A percentile compares a stretch with the other conserved stretches of the same genome.
Evolutionary conservation across 2,797 vertebrate genomes (phyloP).

Genomic region (Neosilurus mollespiculum): DNA sequence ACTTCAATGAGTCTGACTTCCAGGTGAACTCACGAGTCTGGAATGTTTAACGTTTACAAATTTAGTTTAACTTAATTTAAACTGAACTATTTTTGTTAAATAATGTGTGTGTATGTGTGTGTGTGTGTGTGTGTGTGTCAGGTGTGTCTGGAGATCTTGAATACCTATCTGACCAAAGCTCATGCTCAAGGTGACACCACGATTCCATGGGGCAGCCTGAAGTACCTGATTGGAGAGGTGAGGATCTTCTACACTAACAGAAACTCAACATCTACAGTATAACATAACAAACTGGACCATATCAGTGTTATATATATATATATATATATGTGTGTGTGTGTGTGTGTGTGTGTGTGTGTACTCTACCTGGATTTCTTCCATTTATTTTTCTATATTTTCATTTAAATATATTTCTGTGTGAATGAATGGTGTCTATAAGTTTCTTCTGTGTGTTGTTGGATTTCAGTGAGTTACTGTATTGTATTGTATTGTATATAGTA

Average conservation of each 20-base stretch:
- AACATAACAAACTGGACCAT: not conserved
- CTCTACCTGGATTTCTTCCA: not conserved
- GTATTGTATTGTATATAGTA: too few species aligned
- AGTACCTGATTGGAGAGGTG: constrained; percentile 91
- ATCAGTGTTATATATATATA: too few species aligned
- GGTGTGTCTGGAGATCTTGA: constrained; percentile 96
- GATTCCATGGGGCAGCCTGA: constrained; percentile 94
- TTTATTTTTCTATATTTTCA: too few species aligned
- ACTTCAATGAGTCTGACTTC: constrained; percentile 98
- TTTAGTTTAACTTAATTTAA: not conserved
- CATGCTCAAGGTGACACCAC: constrained; percentile 78
- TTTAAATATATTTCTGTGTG: too few species aligned
- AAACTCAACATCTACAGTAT: too few species aligned
- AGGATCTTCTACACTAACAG: not conserved
- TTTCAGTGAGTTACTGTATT: too few species aligned
- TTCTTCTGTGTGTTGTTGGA: too few species aligned
- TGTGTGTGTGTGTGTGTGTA: not conserved
- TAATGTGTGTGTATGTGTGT: not conserved
- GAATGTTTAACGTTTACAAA: not conserved
- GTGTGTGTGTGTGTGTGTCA: constrained; percentile 56
- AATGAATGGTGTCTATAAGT: too few species aligned
- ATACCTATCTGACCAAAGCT: constrained; percentile 90
- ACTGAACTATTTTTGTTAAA: too few species aligned
- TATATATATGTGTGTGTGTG: not conserved
- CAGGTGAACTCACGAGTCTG: constrained; percentile 71